A percentile compares a stretch with the other conserved stretches of the same genome.
These are phyloP conservation scores for Anastatus disparis DNA, from an alignment of 1,140 invertebrate genomes.

Conservation along the genomic window DNA sequence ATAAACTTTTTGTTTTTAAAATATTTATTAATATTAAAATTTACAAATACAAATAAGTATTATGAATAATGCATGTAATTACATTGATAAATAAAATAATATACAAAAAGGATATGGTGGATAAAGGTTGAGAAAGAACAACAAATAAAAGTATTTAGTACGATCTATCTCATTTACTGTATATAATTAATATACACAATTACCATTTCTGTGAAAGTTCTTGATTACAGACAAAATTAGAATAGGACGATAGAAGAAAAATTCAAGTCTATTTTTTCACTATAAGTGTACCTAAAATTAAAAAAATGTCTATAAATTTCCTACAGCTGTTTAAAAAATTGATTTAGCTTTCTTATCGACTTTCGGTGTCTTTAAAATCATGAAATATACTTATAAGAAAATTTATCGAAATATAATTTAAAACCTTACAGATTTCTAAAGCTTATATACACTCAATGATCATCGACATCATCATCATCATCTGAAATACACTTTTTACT, in stretches of 20 bases:
- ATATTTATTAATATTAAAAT: too few relatives aligned
- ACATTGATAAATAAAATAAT: too few relatives aligned
- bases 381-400: conserved; percentile 43
- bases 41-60: too few relatives aligned
- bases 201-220: conserved; percentile 44
- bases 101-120: conserved; percentile 24
- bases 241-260: conserved; percentile 42
- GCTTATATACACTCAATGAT: conserved; percentile 56
- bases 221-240: conserved; percentile 43
- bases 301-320: conserved; percentile 44
- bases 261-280: conserved; percentile 42
- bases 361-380: conserved; percentile 44
- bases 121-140: conserved; percentile 31
- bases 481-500: conserved; percentile 80
- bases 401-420: conserved; percentile 45
- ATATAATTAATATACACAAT: conserved; percentile 45
- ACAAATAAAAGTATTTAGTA: conserved; percentile 41
- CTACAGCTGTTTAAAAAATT: conserved; percentile 44
- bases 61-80: too few relatives aligned
- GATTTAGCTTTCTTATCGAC: conserved; percentile 45
- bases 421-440: conserved; percentile 45
- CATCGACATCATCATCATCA: conserved; percentile 76
- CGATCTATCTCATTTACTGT: conserved; percentile 44
- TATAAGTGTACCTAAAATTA: conserved; percentile 44
- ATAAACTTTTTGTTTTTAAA: neutral